Conservation (phyloP, 2,888 invertebrate species). For the Monopis laevigella region DNA sequence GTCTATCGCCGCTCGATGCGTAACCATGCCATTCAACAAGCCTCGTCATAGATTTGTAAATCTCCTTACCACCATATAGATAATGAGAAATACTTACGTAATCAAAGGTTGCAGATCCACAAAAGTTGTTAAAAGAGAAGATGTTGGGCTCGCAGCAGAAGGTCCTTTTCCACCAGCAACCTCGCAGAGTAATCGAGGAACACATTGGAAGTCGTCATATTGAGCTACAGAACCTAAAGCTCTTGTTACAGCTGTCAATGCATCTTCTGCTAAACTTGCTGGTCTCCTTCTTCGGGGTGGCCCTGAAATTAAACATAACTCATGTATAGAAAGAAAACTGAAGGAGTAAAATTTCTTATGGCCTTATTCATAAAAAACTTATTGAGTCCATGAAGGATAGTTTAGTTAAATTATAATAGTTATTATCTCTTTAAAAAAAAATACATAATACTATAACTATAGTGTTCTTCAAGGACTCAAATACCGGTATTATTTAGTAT, state of each 20-base stretch:
- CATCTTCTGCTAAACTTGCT: constrained; percentile 35
- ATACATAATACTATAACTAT: too few species aligned
- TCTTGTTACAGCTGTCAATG: constrained; percentile 40
- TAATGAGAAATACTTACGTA: constrained; percentile 54
- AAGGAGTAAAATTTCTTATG: constrained; percentile 13
- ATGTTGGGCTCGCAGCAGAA: constrained; percentile 21
- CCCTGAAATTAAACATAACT: constrained; percentile 27
- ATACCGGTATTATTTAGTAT: too few species aligned
- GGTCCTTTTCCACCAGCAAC: constrained; percentile 66
- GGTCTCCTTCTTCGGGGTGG: constrained; percentile 28
- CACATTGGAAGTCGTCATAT: constrained; percentile 82
- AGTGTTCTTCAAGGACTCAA: too few species aligned
- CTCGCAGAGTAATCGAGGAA: constrained; percentile 82
- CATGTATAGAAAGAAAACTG: too few species aligned
- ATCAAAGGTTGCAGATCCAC: constrained; percentile 64
- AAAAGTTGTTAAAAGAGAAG: constrained; percentile 38
- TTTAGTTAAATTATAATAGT: background rate
- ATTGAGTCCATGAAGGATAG: background rate
- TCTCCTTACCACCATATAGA: too few species aligned
- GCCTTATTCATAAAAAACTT: too few species aligned
- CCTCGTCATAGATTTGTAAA: too few species aligned
- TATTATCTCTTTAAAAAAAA: too few species aligned
- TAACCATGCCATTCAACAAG: too few species aligned
- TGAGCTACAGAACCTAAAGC: constrained; percentile 55
- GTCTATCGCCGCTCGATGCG: too few species aligned